Evolutionary conservation across 2,888 invertebrate species (phyloP).

Genomic region (Myopa testacea): DNA sequence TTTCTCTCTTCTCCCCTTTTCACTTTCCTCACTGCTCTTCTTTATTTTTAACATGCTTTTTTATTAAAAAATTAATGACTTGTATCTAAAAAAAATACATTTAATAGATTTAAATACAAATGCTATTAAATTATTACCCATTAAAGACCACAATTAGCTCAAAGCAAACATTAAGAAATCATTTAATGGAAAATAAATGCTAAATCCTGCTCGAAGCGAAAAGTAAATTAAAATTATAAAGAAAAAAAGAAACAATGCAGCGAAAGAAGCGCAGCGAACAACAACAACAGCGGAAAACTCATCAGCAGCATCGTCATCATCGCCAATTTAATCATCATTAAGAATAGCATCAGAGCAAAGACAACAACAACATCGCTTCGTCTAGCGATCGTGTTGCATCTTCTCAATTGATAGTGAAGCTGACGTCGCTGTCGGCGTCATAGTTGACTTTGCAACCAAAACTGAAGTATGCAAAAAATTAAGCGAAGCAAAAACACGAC

Average conservation of each 20-base stretch:
- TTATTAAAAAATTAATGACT: background rate
- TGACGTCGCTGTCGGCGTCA: background rate
- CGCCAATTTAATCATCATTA: background rate
- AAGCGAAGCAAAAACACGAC: background rate
- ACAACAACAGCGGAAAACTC: conserved; percentile 1
- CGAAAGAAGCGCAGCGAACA: too few species aligned
- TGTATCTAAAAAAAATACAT: background rate
- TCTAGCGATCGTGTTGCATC: conserved; percentile 13
- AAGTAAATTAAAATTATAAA: background rate
- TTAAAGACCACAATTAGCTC: conserved; percentile 5
- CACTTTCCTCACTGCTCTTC: background rate
- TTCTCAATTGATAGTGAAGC: conserved; percentile 11
- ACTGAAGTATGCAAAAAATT: conserved; percentile 1
- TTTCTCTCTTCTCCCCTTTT: background rate
- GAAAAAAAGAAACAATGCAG: too few species aligned
- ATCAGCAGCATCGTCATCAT: background rate
- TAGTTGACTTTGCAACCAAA: conserved; percentile 21
- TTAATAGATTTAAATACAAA: conserved; percentile 6
- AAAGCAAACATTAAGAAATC: conserved; percentile 11
- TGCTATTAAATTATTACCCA: background rate
- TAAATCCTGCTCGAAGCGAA: background rate
- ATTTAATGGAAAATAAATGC: background rate
- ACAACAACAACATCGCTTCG: background rate
- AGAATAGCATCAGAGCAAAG: background rate
- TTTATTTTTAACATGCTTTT: background rate